Base-by-base conservation (phyloP, 2,888 invertebrate species). In the Chamaedrilus cognettii region DNA sequence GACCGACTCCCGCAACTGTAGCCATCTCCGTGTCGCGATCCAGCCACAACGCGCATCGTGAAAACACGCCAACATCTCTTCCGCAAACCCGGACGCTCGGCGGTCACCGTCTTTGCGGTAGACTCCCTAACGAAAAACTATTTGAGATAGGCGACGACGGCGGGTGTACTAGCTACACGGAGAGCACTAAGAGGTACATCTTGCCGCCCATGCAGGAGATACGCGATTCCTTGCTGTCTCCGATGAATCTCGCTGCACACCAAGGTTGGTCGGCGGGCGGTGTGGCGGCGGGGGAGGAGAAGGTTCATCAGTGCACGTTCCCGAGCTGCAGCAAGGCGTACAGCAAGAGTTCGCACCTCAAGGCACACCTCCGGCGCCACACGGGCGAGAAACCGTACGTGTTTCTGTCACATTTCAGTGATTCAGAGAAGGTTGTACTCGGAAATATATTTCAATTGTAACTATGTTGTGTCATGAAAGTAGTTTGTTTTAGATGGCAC, bases 271-370 rank as follows among this genome's bases (percentile, higher is more conserved):
- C 7, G 82, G 82, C 33, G n/a, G n/a, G n/a, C n/a, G 57, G 19
- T 26, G 33, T n/a, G 74, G 72, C 33, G 74, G 74, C 57, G 28
- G n/a, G 66, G n/a, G 82, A 82, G 35, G 83, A 84, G 33, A 78
- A 87, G 87, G 77, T 92, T 87, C 84, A 88, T 87, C 71, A 92
- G 89, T 84, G 84, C 68, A 80, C 80, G 3, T 83, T 81, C 67
- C 77, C 78, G 3, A 80, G 80, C 70, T 97, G 96, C 84, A 92
- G 91, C 68, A 96, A 97, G 84, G 94, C 95, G 81, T 97, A 97
- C 86, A 96, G 95, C 87, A 97, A 97, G 83, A 96, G 95, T 57
- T 96, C 96, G 11, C 97, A 97, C 85, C 87, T 97, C 74, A 97
- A 96, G 80, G 96, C 96, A 1, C 96, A 97, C 85, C 91, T 92